Conservation (phyloP, 2,888 invertebrate species). For the Noctuana brunneofusca region DNA sequence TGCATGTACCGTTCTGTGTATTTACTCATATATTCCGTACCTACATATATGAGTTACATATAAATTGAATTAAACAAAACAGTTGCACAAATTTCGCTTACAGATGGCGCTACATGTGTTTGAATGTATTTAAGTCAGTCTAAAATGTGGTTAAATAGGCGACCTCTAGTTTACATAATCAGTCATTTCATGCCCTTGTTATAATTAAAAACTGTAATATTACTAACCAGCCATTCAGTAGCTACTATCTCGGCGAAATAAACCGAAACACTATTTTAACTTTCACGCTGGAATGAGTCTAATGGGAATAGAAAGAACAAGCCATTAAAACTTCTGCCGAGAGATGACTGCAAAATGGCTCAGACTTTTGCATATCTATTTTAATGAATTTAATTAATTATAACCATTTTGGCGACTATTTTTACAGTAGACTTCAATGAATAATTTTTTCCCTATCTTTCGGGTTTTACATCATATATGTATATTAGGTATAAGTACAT, state of each 20-base stretch:
- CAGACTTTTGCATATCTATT: constrained; percentile 21
- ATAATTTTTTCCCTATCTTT: neutral
- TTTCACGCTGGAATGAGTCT: constrained; percentile 20
- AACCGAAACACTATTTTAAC: constrained; percentile 22
- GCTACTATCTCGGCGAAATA: constrained; percentile 3
- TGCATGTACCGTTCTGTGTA: no score
- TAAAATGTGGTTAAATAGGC: no score
- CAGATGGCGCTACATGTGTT: no score
- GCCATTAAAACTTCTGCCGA: constrained; percentile 27
- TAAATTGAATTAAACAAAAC: no score
- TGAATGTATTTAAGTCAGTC: no score
- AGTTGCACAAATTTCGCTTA: no score
- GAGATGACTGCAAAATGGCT: constrained; percentile 23
- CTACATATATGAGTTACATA: no score
- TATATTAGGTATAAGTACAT: no score
- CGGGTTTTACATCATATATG: no score
- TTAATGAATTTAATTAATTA: constrained; percentile 24
- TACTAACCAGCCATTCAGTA: constrained; percentile 3
- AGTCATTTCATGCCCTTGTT: no score
- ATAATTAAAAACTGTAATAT: neutral
- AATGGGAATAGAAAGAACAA: constrained; percentile 25
- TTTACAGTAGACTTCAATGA: neutral
- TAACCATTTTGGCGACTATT: neutral
- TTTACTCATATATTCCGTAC: no score
- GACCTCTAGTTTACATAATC: no score